Conservation (phyloP, 2,113 vertebrate genomes). For the Otis tarda region DNA sequence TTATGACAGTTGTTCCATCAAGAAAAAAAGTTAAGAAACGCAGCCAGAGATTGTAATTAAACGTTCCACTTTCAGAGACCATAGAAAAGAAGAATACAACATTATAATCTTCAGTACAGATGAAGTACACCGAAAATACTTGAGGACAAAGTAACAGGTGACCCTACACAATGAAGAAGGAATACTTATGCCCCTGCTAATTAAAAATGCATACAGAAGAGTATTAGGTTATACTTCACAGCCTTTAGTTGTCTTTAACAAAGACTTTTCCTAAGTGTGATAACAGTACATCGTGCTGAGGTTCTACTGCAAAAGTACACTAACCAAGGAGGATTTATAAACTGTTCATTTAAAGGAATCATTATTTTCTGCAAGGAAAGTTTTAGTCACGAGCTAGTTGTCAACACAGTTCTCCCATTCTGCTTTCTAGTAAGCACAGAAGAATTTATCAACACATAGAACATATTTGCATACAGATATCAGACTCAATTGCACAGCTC, state of each 20-base stretch:
- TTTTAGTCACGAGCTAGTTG: background rate
- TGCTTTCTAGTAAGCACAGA: background rate
- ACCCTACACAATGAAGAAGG: background rate
- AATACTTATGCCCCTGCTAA: background rate
- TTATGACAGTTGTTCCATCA: background rate
- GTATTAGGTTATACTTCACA: background rate
- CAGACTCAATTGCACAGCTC: background rate
- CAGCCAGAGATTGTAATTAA: constrained; percentile 1
- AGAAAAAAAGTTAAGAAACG: background rate
- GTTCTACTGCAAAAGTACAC: background rate
- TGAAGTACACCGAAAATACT: background rate
- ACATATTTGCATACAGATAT: background rate
- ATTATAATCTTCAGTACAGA: background rate
- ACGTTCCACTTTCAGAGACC: background rate
- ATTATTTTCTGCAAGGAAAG: background rate
- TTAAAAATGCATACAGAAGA: background rate
- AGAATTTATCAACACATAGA: background rate
- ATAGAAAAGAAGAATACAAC: background rate
- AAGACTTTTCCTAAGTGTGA: background rate
- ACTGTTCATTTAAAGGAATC: background rate
- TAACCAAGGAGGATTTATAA: background rate
- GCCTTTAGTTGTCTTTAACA: background rate
- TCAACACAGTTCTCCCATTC: background rate
- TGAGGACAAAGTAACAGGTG: constrained; percentile 39
- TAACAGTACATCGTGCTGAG: background rate